Conservation (phyloP, 2,888 invertebrate genomes). For the Zygogramma bicolorata region DNA sequence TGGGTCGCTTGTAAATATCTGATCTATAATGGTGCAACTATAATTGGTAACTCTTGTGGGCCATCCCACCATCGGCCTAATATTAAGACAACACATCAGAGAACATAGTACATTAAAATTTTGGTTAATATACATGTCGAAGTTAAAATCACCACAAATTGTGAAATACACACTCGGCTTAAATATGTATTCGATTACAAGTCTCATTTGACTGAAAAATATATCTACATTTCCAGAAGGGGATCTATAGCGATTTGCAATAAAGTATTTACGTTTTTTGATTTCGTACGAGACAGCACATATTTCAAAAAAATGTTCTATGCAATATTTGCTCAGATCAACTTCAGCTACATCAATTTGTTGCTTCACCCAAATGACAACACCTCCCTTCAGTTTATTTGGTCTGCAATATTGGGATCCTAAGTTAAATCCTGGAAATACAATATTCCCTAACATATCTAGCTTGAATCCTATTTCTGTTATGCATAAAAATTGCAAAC, state of each 20-base stretch:
- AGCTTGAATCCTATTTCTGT: too few relatives aligned
- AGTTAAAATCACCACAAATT: conserved; percentile 11
- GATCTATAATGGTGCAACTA: conserved; percentile 6
- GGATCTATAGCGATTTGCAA: conserved; percentile 14
- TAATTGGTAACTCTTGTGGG: conserved; percentile 13
- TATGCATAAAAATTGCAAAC: too few relatives aligned
- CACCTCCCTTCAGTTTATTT: too few relatives aligned
- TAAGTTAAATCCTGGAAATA: too few relatives aligned
- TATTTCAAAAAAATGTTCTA: conserved; percentile 12
- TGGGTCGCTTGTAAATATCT: too few relatives aligned
- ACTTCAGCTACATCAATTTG: too few relatives aligned
- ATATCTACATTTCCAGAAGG: conserved; percentile 12
- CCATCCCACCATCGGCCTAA: conserved; percentile 11
- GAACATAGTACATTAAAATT: conserved; percentile 14
- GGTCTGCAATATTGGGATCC: too few relatives aligned
- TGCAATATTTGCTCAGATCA: conserved; percentile 16
- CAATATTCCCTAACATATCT: too few relatives aligned
- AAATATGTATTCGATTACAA: conserved; percentile 9
- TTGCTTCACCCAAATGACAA: too few relatives aligned
- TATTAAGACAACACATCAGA: conserved; percentile 12
- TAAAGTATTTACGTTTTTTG: too few relatives aligned
- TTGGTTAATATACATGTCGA: conserved; percentile 1
- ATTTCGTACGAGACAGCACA: conserved; percentile 10
- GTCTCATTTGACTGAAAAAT: conserved; percentile 8
- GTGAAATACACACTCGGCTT: conserved; percentile 1